Conservation (phyloP, 2,888 invertebrate species). For the Strigamia transsilvanica region DNA sequence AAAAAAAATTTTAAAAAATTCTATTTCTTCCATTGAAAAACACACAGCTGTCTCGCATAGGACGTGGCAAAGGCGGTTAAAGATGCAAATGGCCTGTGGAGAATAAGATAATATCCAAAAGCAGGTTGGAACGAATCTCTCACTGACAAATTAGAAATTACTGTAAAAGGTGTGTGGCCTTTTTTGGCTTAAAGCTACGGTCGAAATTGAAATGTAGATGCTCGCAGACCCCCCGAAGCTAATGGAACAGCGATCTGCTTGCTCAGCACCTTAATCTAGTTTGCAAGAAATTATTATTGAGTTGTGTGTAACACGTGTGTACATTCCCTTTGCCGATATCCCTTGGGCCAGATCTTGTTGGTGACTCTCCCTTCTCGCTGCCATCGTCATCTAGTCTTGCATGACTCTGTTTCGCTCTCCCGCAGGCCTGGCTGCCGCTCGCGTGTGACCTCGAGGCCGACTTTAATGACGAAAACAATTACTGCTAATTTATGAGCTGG, state of each 20-base stretch:
- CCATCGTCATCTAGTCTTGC: not conserved
- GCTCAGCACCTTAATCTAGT: constrained; percentile 37
- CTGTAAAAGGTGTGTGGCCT: constrained; percentile 14
- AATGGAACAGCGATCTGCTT: constrained; percentile 7
- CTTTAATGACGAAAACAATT: constrained; percentile 40
- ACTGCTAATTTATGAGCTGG: constrained; percentile 14
- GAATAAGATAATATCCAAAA: constrained; percentile 12
- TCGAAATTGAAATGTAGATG: constrained; percentile 21
- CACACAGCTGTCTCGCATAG: no score
- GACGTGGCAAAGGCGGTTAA: not conserved
- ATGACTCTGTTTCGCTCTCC: not conserved
- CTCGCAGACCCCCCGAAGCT: not conserved
- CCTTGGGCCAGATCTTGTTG: constrained; percentile 26
- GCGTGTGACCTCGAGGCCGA: constrained; percentile 36
- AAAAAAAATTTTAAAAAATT: not conserved
- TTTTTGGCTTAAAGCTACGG: not conserved
- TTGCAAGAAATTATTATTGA: constrained; percentile 43
- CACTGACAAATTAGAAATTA: constrained; percentile 40
- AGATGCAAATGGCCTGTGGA: not conserved
- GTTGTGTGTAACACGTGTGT: constrained; percentile 9
- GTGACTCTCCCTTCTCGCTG: not conserved
- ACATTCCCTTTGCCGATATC: constrained; percentile 2
- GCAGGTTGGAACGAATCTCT: not conserved
- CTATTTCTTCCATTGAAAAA: no score
- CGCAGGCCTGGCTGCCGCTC: constrained; percentile 1